Evolutionary conservation across 1,140 invertebrate genomes (phyloP).

Genomic region (Ips typographus): DNA sequence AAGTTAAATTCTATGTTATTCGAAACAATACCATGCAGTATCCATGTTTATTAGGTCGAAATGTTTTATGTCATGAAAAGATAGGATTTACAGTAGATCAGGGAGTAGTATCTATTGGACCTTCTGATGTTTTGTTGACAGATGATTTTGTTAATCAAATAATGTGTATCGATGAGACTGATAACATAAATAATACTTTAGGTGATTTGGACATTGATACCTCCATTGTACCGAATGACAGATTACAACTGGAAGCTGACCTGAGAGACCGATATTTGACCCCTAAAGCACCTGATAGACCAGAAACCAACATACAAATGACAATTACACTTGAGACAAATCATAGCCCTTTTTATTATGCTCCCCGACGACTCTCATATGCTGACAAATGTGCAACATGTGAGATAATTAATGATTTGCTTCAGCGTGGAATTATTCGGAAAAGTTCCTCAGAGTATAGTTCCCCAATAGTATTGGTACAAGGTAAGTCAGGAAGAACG

Average conservation of each 20-base stretch:
- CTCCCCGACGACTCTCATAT: neutral
- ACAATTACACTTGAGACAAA: neutral
- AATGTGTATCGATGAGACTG: too few relatives aligned
- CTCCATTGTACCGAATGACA: too few relatives aligned
- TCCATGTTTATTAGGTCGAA: neutral
- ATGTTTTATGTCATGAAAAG: neutral
- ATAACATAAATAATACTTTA: too few relatives aligned
- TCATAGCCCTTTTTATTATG: neutral
- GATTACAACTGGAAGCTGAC: neutral
- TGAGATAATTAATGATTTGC: conserved; percentile 41
- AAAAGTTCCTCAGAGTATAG: conserved; percentile 40
- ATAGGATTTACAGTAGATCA: neutral
- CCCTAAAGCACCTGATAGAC: neutral
- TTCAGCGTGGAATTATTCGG: conserved; percentile 39
- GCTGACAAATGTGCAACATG: conserved; percentile 2
- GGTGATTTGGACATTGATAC: too few relatives aligned
- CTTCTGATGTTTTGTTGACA: neutral
- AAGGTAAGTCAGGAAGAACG: conserved; percentile 38
- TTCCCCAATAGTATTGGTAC: conserved; percentile 39
- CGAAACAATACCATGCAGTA: neutral
- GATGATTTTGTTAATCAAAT: neutral
- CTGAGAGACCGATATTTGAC: neutral
- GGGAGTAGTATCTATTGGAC: neutral
- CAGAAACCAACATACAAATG: neutral
- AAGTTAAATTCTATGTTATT: neutral